phyloP scores from a whole-genome alignment of 2,113 vertebrate species.

The Salvelinus namaycush region DNA sequence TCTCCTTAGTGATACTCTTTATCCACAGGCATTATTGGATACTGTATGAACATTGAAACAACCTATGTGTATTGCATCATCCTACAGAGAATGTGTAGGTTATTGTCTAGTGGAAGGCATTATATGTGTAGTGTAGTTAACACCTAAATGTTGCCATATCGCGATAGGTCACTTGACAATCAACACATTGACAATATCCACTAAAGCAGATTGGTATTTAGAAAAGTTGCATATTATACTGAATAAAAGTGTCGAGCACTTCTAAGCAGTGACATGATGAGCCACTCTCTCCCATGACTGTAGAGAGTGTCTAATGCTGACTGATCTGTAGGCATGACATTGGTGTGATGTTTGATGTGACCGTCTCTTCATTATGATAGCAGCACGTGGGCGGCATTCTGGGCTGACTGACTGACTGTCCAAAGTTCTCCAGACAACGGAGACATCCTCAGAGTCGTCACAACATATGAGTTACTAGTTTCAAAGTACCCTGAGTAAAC shows the following conservation, averaged over 20 bases:
- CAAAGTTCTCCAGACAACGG: no score
- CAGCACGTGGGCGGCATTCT: conserved; percentile 43
- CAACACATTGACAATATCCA: no score
- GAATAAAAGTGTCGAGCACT: no score
- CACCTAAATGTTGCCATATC: no score
- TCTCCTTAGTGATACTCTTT: conserved; percentile 16
- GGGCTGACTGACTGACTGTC: not conserved
- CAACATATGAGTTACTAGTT: no score
- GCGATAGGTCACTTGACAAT: no score
- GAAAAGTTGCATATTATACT: no score
- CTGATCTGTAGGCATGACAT: conserved; percentile 51
- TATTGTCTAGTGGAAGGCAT: no score
- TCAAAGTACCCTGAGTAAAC: no score
- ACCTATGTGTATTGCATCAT: not conserved
- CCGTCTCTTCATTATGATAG: conserved; percentile 50
- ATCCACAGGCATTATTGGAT: not conserved
- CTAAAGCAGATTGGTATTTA: no score
- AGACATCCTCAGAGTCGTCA: no score
- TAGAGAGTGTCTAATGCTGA: conserved; percentile 53
- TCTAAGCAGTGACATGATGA: conserved; percentile 44
- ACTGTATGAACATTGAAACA: not conserved
- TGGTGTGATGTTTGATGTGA: conserved; percentile 42
- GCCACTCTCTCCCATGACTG: conserved; percentile 54
- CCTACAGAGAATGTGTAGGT: not conserved
- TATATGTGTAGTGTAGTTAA: no score